Evolutionary conservation across 2,888 invertebrate genomes (phyloP), one percentile per base, ranked within the genome.

Genomic region (Choristoneura rosaceana): DNA sequence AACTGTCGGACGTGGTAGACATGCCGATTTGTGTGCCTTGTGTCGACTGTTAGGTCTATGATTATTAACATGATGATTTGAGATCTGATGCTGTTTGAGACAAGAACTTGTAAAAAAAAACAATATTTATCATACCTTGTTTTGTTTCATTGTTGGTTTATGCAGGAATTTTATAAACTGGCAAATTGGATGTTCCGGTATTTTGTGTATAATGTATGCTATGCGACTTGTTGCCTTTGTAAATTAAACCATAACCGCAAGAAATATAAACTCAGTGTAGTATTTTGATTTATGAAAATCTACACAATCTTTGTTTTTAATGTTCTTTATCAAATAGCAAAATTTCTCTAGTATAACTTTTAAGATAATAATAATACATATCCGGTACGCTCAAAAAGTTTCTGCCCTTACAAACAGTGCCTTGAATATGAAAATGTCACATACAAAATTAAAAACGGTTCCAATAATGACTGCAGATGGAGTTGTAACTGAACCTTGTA

Each of bases 21-120:
- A 77, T 80, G 82, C 82, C 81, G 81, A 81, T 76, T 81, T 87
- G 85, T 87, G 89, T 89, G 90, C 89, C 86, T 82, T 86, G 82
- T 62, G 82, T 83, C 82, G 78, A 68, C 52, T 73, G 76, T 58
- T 83, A 83, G 83, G 84, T 79, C 76, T 81, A 80, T 75, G 74
- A 71, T 73, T 15, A 60, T 45, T 45, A 62, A 71, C 17, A 64
- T 55, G 25, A 67, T 52, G 14, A 10, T 43, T 41, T 25, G 66
- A 43, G 66, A 71, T 17, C 66, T 62, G 55, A 15, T 71, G 25
- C 61, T 55, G 62, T 45, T 71, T 71, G 61, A 38, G 45, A 71
- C 38, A 3, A 50, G 25, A 4, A n/a, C n/a, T n/a, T n/a, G 4
- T n/a, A n/a, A 47, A n/a, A 14, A 3, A 38, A 38, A 38, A 38